Evolutionary conservation across 2,113 vertebrate genomes (phyloP).

Genomic region (Xenopus tropicalis): DNA sequence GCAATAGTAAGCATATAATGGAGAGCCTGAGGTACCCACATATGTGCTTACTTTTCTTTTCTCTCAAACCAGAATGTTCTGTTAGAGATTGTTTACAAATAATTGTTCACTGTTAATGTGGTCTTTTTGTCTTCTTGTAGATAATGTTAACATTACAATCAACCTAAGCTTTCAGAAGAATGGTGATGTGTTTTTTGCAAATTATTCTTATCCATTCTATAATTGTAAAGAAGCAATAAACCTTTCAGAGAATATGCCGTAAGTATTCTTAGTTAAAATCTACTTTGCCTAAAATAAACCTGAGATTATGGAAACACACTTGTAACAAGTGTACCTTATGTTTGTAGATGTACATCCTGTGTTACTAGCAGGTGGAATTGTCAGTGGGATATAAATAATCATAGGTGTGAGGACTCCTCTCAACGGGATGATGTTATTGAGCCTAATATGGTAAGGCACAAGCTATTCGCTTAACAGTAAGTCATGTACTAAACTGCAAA

Average conservation of each 20-base stretch:
- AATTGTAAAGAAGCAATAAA: constrained; percentile 81
- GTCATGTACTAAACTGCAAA: too few species aligned
- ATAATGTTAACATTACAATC: constrained; percentile 78
- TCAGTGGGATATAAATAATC: constrained; percentile 79
- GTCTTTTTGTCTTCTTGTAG: constrained; percentile 56
- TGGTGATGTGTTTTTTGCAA: constrained; percentile 70
- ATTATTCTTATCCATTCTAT: constrained; percentile 84
- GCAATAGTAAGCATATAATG: too few species aligned
- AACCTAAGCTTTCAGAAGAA: constrained; percentile 61
- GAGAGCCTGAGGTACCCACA: too few species aligned
- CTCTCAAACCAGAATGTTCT: too few species aligned
- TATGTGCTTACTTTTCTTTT: too few species aligned
- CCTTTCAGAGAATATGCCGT: constrained; percentile 82
- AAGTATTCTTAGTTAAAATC: constrained; percentile 58
- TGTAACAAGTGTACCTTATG: not conserved
- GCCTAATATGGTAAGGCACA: not conserved
- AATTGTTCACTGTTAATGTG: too few species aligned
- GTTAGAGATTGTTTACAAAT: too few species aligned
- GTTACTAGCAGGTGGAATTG: constrained; percentile 88
- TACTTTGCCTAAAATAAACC: too few species aligned
- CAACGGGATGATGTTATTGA: not conserved
- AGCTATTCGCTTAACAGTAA: too few species aligned
- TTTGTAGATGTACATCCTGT: constrained; percentile 84
- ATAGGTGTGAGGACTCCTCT: constrained; percentile 74
- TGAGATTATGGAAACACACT: not conserved